These are phyloP conservation scores for Zoanthus sociatus DNA, from an alignment of 92 coral and sea anemone species.

Conservation along the genomic window DNA sequence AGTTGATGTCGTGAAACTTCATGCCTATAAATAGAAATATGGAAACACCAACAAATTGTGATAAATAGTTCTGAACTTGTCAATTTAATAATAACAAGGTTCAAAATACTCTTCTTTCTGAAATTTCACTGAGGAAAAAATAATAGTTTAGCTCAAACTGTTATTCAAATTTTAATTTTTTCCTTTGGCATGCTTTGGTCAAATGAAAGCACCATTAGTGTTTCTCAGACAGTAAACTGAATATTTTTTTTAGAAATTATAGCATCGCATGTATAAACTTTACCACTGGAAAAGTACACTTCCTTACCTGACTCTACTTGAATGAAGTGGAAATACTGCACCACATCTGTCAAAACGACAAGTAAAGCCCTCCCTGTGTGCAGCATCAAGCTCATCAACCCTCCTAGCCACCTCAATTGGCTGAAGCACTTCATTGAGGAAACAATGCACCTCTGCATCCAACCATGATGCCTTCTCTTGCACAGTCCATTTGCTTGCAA, in stretches of 20 bases:
- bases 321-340: constrained; percentile 61
- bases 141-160: too few species aligned
- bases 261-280: too few species aligned
- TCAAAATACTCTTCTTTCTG: background rate
- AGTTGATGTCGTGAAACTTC: background rate
- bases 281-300: too few species aligned
- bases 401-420: constrained; percentile 46
- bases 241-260: too few species aligned
- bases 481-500: constrained; percentile 36
- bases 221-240: too few species aligned
- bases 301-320: constrained; percentile 73
- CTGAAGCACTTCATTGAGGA: constrained; percentile 39
- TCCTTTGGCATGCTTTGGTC: too few species aligned
- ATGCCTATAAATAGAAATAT: background rate
- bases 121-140: too few species aligned
- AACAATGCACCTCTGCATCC: constrained; percentile 26
- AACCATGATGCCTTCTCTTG: constrained; percentile 48
- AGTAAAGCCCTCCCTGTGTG: constrained; percentile 67
- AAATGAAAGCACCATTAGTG: too few species aligned
- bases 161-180: too few species aligned
- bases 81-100: background rate
- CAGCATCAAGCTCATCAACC: constrained; percentile 61
- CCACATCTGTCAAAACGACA: constrained; percentile 60
- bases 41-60: constrained; percentile 6
- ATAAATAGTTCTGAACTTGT: background rate